Evolutionary conservation across 37 sponge, comb jelly and placozoan genomes (phyloP).

Genomic region (Hormiphora californensis): DNA sequence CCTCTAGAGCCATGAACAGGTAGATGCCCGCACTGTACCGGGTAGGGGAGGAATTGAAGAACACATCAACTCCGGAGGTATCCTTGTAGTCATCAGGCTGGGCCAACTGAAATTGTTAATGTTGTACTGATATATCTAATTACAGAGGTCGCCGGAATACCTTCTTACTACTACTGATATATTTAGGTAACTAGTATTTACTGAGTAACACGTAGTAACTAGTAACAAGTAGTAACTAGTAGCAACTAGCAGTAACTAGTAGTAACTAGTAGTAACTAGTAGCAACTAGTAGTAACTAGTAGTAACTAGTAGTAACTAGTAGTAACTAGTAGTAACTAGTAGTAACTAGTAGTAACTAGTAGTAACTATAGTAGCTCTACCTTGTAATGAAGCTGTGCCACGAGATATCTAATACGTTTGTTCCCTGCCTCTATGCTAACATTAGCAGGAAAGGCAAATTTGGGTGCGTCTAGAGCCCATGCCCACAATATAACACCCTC

Average conservation of each 20-base stretch:
- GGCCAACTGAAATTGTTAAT: not conserved
- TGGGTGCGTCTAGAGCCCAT: not conserved
- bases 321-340: too few relatives aligned
- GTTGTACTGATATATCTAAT: not conserved
- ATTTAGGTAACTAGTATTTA: not conserved
- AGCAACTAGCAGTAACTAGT: too few relatives aligned
- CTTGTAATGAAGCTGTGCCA: slow-evolving; percentile 28
- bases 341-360: too few relatives aligned
- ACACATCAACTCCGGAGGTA: slow-evolving; percentile 1
- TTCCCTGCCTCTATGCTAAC: slow-evolving; percentile 3
- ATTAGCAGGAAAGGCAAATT: slow-evolving; percentile 26
- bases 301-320: too few relatives aligned
- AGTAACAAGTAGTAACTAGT: too few relatives aligned
- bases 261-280: too few relatives aligned
- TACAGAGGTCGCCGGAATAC: not conserved
- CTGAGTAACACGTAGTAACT: too few relatives aligned
- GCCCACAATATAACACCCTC: slow-evolving; percentile 26
- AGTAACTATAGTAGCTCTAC: too few relatives aligned
- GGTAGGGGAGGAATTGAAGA: not conserved
- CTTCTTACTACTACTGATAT: not conserved
- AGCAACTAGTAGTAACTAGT: too few relatives aligned
- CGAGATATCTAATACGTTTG: not conserved
- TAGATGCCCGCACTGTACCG: slow-evolving; percentile 16
- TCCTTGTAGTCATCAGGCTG: slow-evolving; percentile 1
- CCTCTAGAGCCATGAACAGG: not conserved